phyloP scores from a whole-genome alignment of 2,888 invertebrate species.

The Tricholauxania praeusta region DNA sequence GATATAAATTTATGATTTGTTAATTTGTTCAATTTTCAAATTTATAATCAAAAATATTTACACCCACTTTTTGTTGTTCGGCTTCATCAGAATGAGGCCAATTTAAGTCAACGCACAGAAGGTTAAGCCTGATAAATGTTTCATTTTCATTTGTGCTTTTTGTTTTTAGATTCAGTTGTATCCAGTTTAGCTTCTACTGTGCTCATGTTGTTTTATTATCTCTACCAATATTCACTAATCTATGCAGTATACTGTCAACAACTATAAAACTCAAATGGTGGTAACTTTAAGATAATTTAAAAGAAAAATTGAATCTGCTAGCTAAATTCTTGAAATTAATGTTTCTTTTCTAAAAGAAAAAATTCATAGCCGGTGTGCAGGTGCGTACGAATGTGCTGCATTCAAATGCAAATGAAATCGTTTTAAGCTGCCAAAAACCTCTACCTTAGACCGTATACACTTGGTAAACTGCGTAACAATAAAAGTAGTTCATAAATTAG shows the following conservation, averaged over 20 bases:
- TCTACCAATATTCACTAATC: constrained; percentile 4
- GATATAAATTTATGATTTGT: neutral
- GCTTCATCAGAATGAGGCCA: neutral
- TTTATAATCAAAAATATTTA: constrained; percentile 38
- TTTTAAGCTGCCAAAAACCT: neutral
- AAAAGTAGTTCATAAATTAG: constrained; percentile 31
- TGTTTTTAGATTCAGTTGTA: neutral
- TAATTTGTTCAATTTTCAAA: constrained; percentile 17
- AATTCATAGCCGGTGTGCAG: constrained; percentile 17
- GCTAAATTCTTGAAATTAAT: neutral
- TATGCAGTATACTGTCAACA: constrained; percentile 27
- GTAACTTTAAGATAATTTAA: too few relatives aligned
- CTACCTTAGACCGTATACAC: neutral
- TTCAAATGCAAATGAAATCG: constrained; percentile 32
- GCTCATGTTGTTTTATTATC: constrained; percentile 4
- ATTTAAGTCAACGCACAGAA: neutral
- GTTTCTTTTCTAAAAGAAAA: neutral
- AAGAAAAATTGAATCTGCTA: neutral
- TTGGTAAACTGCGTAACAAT: constrained; percentile 20
- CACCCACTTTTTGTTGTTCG: constrained; percentile 11
- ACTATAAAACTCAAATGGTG: constrained; percentile 23
- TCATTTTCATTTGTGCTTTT: neutral
- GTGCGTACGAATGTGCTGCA: constrained; percentile 19
- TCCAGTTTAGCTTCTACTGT: neutral
- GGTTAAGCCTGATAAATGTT: constrained; percentile 35